Evolutionary conservation across 2,888 invertebrate species (phyloP).

Genomic region (Anagyrus pseudococci): DNA sequence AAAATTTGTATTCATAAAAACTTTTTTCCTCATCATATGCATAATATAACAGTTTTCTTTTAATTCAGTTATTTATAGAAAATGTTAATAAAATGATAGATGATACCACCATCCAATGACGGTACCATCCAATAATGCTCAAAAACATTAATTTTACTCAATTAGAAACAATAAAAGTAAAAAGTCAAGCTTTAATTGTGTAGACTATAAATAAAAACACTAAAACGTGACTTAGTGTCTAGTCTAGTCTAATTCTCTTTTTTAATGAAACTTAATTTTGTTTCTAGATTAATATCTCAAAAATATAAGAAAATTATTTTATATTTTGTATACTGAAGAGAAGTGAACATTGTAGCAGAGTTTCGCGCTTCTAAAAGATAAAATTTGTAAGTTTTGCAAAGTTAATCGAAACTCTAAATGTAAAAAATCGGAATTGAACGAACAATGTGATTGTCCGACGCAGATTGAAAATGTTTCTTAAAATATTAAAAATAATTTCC

Average conservation of each 20-base stretch:
- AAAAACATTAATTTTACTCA: no score
- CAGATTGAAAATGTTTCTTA: slow-evolving; percentile 3
- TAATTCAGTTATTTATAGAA: no score
- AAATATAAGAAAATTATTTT: slow-evolving; percentile 33
- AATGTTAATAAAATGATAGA: no score
- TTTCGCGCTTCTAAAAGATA: slow-evolving; percentile 24
- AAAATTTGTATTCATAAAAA: no score
- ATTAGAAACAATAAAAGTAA: no score
- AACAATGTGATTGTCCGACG: slow-evolving; percentile 17
- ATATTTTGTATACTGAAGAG: slow-evolving; percentile 39
- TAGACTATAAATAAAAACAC: slow-evolving; percentile 11
- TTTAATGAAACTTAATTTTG: slow-evolving; percentile 33
- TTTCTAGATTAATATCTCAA: slow-evolving; percentile 34
- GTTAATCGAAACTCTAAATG: slow-evolving; percentile 14
- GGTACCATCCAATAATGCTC: no score
- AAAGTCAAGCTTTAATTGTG: slow-evolving; percentile 1
- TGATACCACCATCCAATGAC: no score
- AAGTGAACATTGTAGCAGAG: slow-evolving; percentile 16
- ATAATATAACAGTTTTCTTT: no score
- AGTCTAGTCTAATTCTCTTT: slow-evolving; percentile 39
- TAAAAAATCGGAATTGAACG: slow-evolving; percentile 18
- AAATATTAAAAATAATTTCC: neutral
- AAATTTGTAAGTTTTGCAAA: slow-evolving; percentile 11
- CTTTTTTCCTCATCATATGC: no score
- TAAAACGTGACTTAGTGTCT: slow-evolving; percentile 35